phyloP scores from a whole-genome alignment of 2,888 invertebrate species.

The Dasypolia templi region DNA sequence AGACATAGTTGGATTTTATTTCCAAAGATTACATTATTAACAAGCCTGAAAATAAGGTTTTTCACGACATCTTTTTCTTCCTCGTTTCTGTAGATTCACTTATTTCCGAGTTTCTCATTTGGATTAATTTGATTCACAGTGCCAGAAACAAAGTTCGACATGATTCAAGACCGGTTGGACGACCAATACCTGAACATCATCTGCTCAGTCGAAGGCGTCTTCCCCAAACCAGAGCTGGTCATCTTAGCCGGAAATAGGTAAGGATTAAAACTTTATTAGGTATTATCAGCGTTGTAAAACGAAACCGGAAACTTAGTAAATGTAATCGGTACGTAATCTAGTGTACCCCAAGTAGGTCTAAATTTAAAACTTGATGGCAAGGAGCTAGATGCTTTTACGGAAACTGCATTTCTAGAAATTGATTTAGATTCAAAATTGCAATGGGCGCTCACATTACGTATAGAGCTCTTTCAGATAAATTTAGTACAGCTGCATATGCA shows the following conservation, averaged over 20 bases:
- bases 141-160: slow-evolving; percentile 86
- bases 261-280: background rate
- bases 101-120: background rate
- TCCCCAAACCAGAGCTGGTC: slow-evolving; percentile 88
- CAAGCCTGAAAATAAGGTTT: background rate
- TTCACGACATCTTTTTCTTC: background rate
- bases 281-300: background rate
- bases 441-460: too few species aligned
- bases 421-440: too few species aligned
- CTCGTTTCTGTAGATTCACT: background rate
- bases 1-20: background rate
- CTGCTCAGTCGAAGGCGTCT: slow-evolving; percentile 90
- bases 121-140: slow-evolving; percentile 70
- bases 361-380: too few species aligned
- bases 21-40: background rate
- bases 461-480: too few species aligned
- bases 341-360: too few species aligned
- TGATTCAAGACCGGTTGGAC: slow-evolving; percentile 85
- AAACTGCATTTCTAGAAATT: too few species aligned
- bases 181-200: slow-evolving; percentile 88
- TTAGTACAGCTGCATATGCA: too few species aligned
- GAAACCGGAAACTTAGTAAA: background rate
- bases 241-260: slow-evolving; percentile 87
- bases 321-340: too few species aligned
- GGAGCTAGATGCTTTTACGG: too few species aligned